Conservation (phyloP, 2,797 vertebrate genomes). For the Echiichthys vipera region DNA sequence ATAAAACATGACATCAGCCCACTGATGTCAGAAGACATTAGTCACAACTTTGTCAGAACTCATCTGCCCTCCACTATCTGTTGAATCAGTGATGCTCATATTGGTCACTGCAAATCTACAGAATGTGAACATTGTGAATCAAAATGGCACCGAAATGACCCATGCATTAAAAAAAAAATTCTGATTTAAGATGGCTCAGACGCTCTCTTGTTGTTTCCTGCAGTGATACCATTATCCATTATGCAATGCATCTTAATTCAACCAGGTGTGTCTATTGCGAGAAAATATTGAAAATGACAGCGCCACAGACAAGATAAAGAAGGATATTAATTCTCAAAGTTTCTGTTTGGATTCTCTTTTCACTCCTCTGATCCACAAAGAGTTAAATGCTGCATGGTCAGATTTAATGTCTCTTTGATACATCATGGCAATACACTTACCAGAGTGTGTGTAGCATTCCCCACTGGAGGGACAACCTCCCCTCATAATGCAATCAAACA, state of each 20-base stretch:
- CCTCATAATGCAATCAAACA: constrained; percentile 65
- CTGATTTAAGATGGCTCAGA: constrained; percentile 18
- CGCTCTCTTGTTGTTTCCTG: constrained; percentile 33
- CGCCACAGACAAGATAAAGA: not conserved
- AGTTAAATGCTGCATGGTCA: constrained; percentile 82
- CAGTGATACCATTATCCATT: constrained; percentile 14
- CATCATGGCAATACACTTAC: constrained; percentile 72
- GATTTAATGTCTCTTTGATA: constrained; percentile 75
- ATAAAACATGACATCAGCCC: constrained; percentile 73
- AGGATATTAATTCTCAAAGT: constrained; percentile 49
- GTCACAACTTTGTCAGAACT: constrained; percentile 74
- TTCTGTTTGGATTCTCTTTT: constrained; percentile 44
- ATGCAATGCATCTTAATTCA: constrained; percentile 36
- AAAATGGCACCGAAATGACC: constrained; percentile 31
- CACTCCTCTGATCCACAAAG: constrained; percentile 62
- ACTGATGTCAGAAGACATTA: constrained; percentile 70
- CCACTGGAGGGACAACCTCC: constrained; percentile 54
- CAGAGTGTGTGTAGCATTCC: constrained; percentile 66
- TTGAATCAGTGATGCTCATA: constrained; percentile 57
- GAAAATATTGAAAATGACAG: constrained; percentile 25
- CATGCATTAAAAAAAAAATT: constrained; percentile 1
- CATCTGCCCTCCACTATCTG: constrained; percentile 61
- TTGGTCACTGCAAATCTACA: constrained; percentile 17
- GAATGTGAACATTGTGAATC: constrained; percentile 7
- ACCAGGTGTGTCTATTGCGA: constrained; percentile 13